Evolutionary conservation across 2,888 invertebrate species (phyloP).

Genomic region (Lacanobia oleracea): DNA sequence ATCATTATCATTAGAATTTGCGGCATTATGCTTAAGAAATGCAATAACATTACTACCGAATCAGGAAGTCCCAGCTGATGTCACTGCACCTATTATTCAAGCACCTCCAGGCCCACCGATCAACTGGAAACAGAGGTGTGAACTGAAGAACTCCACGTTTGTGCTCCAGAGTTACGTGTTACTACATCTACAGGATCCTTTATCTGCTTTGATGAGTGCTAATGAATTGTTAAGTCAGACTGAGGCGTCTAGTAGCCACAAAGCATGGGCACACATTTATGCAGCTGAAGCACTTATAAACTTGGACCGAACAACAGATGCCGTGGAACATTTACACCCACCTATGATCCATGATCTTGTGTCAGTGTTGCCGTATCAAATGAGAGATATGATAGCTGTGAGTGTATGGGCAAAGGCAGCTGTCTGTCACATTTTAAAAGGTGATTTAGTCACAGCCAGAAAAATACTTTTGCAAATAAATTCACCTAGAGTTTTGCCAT

Average conservation of each 20-base stretch:
- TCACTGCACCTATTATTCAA: slow-evolving; percentile 79
- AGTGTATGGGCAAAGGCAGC: slow-evolving; percentile 90
- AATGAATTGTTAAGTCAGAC: slow-evolving; percentile 93
- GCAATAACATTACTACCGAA: slow-evolving; percentile 93
- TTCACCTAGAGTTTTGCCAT: slow-evolving; percentile 85
- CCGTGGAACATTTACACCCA: slow-evolving; percentile 95
- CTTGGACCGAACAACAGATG: slow-evolving; percentile 95
- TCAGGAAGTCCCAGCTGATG: slow-evolving; percentile 84
- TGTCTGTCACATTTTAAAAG: slow-evolving; percentile 87
- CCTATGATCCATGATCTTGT: slow-evolving; percentile 91
- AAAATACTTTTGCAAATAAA: slow-evolving; percentile 88
- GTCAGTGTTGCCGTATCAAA: slow-evolving; percentile 83
- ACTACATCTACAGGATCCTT: slow-evolving; percentile 95
- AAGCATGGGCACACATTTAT: slow-evolving; percentile 96
- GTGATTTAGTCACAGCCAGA: slow-evolving; percentile 86
- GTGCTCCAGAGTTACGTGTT: slow-evolving; percentile 96
- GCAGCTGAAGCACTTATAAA: slow-evolving; percentile 96
- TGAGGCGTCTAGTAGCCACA: slow-evolving; percentile 88
- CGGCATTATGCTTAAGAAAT: slow-evolving; percentile 96
- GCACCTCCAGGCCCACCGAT: slow-evolving; percentile 92
- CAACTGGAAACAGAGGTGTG: slow-evolving; percentile 91
- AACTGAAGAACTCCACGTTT: slow-evolving; percentile 92
- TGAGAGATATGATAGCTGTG: slow-evolving; percentile 87
- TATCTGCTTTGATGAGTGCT: slow-evolving; percentile 94
- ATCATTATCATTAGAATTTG: slow-evolving; percentile 97